Conservation (phyloP, 2,113 vertebrate genomes). For the Tenebrosternarchus preto region DNA sequence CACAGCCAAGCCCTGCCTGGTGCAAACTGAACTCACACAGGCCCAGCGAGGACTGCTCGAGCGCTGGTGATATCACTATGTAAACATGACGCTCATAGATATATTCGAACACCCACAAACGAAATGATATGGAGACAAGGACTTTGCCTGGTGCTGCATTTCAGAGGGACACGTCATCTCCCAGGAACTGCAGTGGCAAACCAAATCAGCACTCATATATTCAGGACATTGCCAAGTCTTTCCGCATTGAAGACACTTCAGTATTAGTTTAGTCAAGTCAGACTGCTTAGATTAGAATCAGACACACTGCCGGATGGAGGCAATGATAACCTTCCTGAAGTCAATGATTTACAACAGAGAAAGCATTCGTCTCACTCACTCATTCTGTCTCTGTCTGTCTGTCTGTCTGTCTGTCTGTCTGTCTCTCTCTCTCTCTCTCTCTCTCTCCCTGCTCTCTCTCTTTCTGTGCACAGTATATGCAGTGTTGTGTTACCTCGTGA, state of each 20-base stretch:
- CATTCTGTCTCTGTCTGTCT: neutral
- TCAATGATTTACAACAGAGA: constrained; percentile 28
- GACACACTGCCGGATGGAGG: neutral
- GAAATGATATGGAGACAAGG: neutral
- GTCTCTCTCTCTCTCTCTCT: neutral
- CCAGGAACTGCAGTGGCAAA: no score
- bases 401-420: neutral
- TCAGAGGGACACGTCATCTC: no score
- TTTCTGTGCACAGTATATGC: neutral
- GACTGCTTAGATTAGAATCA: constrained; percentile 28
- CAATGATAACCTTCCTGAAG: constrained; percentile 3
- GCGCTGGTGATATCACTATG: no score
- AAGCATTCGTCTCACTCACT: constrained; percentile 19
- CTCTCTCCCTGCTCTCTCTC: neutral
- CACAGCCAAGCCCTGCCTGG: constrained; percentile 6
- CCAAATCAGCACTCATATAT: constrained; percentile 12
- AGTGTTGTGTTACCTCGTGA: neutral
- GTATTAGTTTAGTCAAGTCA: constrained; percentile 12
- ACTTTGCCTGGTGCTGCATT: neutral
- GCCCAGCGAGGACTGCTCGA: no score
- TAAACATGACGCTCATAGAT: no score
- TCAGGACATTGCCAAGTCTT: neutral
- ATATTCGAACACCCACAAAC: no score
- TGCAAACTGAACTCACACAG: neutral
- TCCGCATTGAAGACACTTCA: constrained; percentile 14